Conservation (phyloP, 1,140 invertebrate species). For the Pseudoatta argentina region DNA sequence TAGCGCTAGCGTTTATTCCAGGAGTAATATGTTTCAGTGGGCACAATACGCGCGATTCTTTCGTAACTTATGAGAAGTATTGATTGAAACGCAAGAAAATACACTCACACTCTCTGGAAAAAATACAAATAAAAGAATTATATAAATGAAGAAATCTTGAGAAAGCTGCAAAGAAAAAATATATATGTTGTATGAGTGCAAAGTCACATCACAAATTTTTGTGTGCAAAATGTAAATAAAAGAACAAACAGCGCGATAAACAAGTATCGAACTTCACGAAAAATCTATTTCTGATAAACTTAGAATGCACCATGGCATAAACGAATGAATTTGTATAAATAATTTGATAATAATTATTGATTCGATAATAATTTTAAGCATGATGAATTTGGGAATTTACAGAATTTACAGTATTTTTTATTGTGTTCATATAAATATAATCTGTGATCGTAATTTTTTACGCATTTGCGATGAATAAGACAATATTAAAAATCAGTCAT, state of each 20-base stretch:
- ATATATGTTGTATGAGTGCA: slow-evolving; percentile 77
- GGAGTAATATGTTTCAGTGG: no score
- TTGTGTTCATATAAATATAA: slow-evolving; percentile 7
- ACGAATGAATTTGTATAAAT: neutral
- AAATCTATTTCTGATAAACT: slow-evolving; percentile 21
- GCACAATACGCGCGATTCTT: neutral
- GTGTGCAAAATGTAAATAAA: slow-evolving; percentile 72
- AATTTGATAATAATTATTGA: neutral
- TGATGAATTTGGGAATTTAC: neutral
- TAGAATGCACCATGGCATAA: slow-evolving; percentile 6
- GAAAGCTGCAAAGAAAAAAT: slow-evolving; percentile 74
- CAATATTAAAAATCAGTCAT: slow-evolving; percentile 24
- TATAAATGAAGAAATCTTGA: slow-evolving; percentile 61
- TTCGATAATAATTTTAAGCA: neutral
- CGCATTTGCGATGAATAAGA: neutral
- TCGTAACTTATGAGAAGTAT: neutral
- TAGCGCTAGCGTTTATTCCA: no score
- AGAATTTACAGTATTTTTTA: slow-evolving; percentile 30
- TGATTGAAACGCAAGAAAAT: slow-evolving; percentile 20
- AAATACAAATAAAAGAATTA: slow-evolving; percentile 57
- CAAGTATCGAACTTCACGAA: slow-evolving; percentile 39
- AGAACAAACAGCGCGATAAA: slow-evolving; percentile 22
- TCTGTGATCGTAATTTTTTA: slow-evolving; percentile 3
- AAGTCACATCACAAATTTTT: slow-evolving; percentile 77
- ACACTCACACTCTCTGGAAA: slow-evolving; percentile 37